These are phyloP conservation scores for Bacillus rossius DNA, from an alignment of 1,140 invertebrate species.

Conservation along the genomic window DNA sequence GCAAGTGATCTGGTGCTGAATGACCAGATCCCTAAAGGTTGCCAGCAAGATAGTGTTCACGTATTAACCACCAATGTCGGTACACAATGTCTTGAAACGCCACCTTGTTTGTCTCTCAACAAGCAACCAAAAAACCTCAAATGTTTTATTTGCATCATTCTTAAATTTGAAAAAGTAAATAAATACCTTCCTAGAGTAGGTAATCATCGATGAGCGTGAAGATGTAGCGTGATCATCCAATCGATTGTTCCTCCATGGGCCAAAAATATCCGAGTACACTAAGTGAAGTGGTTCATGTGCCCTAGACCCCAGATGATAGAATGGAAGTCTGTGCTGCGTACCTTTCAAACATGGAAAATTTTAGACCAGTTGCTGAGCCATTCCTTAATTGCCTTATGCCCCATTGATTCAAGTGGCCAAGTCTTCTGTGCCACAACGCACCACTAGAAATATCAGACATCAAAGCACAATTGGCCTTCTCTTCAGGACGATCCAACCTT, in stretches of 20 bases:
- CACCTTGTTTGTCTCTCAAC: not conserved
- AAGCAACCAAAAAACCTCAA: slow-evolving; percentile 25
- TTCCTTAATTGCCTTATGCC: no score
- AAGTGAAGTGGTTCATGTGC: slow-evolving; percentile 20
- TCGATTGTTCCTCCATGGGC: slow-evolving; percentile 35
- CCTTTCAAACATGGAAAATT: no score
- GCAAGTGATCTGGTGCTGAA: slow-evolving; percentile 24
- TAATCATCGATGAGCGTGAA: slow-evolving; percentile 42
- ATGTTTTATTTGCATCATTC: slow-evolving; percentile 32
- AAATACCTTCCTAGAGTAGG: slow-evolving; percentile 33
- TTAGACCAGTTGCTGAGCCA: no score
- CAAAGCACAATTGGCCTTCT: no score
- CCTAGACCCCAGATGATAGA: not conserved
- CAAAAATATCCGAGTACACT: slow-evolving; percentile 40
- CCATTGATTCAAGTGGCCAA: no score
- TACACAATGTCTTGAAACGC: not conserved
- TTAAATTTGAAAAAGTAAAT: slow-evolving; percentile 42
- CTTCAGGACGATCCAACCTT: no score
- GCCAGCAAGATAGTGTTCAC: not conserved
- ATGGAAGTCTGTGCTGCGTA: no score
- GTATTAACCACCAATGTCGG: slow-evolving; percentile 4
- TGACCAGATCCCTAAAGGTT: slow-evolving; percentile 18
- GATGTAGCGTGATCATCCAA: slow-evolving; percentile 40
- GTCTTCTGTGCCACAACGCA: no score
- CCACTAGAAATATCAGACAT: no score